phyloP scores from a whole-genome alignment of 2,113 vertebrate genomes.

The Cochlearius cochlearius region DNA sequence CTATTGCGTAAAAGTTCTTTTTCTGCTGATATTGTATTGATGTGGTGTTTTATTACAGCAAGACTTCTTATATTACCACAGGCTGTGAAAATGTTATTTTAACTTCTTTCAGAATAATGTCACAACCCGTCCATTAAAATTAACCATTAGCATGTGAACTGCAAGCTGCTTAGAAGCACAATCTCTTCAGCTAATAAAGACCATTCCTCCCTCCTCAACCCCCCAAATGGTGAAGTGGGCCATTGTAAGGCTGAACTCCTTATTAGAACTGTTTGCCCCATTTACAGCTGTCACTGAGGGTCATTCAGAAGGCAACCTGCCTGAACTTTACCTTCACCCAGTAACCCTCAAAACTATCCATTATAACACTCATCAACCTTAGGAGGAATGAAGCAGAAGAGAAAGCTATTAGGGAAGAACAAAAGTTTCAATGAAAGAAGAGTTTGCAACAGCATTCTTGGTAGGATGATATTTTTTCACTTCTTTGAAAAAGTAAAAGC shows the following conservation, averaged over 20 bases:
- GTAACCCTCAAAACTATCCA: background rate
- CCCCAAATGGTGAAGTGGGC: background rate
- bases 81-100: conserved; percentile 45
- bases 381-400: background rate
- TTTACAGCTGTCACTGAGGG: conserved; percentile 25
- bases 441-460: background rate
- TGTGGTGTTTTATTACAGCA: background rate
- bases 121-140: conserved; percentile 39
- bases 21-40: background rate
- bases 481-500: background rate
- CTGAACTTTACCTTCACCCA: conserved; percentile 48
- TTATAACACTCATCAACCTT: background rate
- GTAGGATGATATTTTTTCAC: background rate
- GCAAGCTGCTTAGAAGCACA: background rate
- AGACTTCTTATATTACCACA: background rate
- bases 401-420: background rate
- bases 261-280: background rate
- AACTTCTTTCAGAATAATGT: conserved; percentile 32
- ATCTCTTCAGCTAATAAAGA: conserved; percentile 10
- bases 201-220: background rate
- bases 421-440: background rate
- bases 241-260: background rate
- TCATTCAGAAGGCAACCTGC: conserved; percentile 22
- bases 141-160: background rate
- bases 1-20: background rate